phyloP scores from a whole-genome alignment of 2,113 vertebrate genomes.

The Phodopus roborovskii region DNA sequence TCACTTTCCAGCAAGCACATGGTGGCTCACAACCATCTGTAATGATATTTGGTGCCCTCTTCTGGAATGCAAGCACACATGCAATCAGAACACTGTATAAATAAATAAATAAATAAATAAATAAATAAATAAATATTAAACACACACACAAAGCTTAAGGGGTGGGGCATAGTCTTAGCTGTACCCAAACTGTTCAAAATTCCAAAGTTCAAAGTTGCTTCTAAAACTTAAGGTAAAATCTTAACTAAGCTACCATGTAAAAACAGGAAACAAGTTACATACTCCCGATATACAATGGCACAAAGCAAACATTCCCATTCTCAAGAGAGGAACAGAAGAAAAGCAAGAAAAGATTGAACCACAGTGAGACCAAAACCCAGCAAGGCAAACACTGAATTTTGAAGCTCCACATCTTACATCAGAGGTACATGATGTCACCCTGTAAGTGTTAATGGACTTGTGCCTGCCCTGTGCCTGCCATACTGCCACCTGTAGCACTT shows the following conservation, averaged over 20 bases:
- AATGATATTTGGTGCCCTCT: no score
- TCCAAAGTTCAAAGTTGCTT: background rate
- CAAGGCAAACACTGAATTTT: background rate
- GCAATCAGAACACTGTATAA: no score
- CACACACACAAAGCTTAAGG: no score
- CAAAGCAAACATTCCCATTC: background rate
- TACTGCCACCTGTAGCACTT: background rate
- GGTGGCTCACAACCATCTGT: no score
- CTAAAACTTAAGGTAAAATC: background rate
- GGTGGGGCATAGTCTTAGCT: background rate
- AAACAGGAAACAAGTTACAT: background rate
- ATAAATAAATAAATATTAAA: no score
- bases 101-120: no score
- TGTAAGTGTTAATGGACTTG: background rate
- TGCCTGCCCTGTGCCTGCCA: background rate
- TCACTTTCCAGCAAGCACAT: background rate
- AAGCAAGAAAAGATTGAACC: background rate
- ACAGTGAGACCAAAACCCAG: background rate
- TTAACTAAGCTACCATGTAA: background rate
- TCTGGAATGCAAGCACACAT: no score
- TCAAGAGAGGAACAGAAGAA: background rate
- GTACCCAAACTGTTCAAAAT: background rate
- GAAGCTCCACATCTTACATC: background rate
- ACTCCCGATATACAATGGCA: background rate
- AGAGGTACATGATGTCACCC: background rate